Base-by-base conservation (phyloP, 1,140 invertebrate species). In the Drosophila kikkawai region DNA sequence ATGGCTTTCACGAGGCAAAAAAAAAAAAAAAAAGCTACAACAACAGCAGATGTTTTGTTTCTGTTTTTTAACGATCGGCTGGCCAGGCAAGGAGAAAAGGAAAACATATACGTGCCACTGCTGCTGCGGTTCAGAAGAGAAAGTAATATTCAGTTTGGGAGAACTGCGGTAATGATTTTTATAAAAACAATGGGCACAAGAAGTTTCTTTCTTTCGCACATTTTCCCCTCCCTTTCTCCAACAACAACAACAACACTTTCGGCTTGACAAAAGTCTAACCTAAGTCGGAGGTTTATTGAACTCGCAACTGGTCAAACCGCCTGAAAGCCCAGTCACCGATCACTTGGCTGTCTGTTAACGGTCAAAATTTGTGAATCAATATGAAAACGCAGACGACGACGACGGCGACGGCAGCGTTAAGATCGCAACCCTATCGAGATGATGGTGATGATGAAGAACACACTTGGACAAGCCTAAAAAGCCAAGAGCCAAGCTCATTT, bases 221-320 rank as follows among this genome's bases (percentile, higher is more conserved):
- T 22, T 42, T 42, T 26, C 53, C 44, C 41, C 26, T 29, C 22
- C 45, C 66, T 34, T 64, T 34, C 26, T 7, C 17, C 17, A 13
- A 29, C 3, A 39, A 22, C n/a, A 39, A 29, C 41, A 32, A 50
- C 17, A 39, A 22, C 41, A 32, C 41, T 17, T 15, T 17, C 4
- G 61, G 39, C 13, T 29, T 69, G 66, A 51, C 56, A 57, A 55
- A 45, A 55, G 6, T 36, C 22, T 47, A 59, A 51, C 55, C 58
- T 63, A 61, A 71, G 19, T 17, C 15, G 11, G 26, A 55, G 29
- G 82, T 81, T 78, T 85, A 75, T 86, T 85, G 78, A 85, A 85
- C 82, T 65, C 48, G 44, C 66, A 83, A 65, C 60, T 76, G 65
- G 76, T 63, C 26, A 69, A 51, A 48, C 82, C 17, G 64, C 74